Percentiles rank a stretch among this genome's conserved stretches.
Conservation (phyloP, 2,888 invertebrate genomes). For the Acleris literana region DNA sequence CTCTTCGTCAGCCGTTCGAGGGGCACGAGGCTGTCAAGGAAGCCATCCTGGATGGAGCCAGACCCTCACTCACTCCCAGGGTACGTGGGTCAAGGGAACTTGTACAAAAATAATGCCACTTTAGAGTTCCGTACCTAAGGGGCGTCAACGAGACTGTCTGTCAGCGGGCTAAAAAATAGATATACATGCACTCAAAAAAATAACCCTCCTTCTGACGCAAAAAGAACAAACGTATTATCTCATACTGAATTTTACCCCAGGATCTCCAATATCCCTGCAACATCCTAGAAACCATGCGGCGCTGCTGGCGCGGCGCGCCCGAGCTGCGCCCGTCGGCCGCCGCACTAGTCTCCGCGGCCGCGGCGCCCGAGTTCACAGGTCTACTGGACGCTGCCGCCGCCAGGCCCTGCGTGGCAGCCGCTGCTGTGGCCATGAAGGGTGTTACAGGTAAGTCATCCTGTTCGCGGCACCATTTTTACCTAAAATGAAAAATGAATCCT, state of each 20-base stretch:
- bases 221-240: no score
- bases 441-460: constrained; percentile 32
- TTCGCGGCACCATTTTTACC: neutral
- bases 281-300: constrained; percentile 96
- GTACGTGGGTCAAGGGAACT: no score
- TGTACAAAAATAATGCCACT: no score
- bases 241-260: no score
- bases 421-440: constrained; percentile 40
- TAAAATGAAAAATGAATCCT: neutral
- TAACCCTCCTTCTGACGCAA: no score
- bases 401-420: constrained; percentile 45
- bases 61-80: constrained; percentile 93
- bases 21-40: constrained; percentile 98
- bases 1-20: constrained; percentile 96
- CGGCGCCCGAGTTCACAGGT: constrained; percentile 94
- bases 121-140: no score
- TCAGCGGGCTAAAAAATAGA: no score
- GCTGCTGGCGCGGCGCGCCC: constrained; percentile 96
- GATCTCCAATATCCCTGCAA: constrained; percentile 93
- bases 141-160: no score
- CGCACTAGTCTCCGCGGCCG: constrained; percentile 95
- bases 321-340: constrained; percentile 95
- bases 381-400: constrained; percentile 62
- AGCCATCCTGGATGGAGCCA: constrained; percentile 96
- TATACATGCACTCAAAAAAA: no score